Conservation (phyloP, 2,113 vertebrate genomes). For the Otolemur garnettii region DNA sequence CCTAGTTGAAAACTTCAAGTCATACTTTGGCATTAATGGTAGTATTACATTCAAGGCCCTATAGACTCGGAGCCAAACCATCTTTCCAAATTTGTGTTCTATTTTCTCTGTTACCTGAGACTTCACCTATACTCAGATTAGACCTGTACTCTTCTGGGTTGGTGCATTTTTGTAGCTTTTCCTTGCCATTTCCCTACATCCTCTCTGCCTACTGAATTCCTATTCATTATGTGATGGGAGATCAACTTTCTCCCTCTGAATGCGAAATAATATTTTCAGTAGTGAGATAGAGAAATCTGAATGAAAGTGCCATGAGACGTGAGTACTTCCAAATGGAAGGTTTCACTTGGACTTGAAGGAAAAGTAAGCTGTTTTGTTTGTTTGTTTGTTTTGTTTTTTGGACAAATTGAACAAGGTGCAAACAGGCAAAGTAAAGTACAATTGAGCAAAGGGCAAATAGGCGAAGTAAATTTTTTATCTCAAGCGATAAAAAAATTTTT, state of each 20-base stretch:
- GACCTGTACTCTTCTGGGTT: background rate
- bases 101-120: background rate
- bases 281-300: slow-evolving; percentile 46
- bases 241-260: background rate
- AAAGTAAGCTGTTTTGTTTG: background rate
- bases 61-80: background rate
- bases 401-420: background rate
- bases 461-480: no score
- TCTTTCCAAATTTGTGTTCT: background rate
- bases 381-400: background rate
- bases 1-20: background rate
- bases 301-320: background rate
- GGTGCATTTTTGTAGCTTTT: background rate
- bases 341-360: background rate
- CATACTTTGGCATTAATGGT: background rate
- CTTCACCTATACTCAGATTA: background rate
- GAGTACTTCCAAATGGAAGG: slow-evolving; percentile 1
- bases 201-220: background rate
- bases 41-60: background rate
- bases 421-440: background rate
- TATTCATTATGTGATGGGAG: background rate
- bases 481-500: no score
- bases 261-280: slow-evolving; percentile 48
- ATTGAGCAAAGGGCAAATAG: background rate
- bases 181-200: background rate